phyloP scores from a whole-genome alignment of 2,113 vertebrate genomes.

The Chloebia gouldiae region DNA sequence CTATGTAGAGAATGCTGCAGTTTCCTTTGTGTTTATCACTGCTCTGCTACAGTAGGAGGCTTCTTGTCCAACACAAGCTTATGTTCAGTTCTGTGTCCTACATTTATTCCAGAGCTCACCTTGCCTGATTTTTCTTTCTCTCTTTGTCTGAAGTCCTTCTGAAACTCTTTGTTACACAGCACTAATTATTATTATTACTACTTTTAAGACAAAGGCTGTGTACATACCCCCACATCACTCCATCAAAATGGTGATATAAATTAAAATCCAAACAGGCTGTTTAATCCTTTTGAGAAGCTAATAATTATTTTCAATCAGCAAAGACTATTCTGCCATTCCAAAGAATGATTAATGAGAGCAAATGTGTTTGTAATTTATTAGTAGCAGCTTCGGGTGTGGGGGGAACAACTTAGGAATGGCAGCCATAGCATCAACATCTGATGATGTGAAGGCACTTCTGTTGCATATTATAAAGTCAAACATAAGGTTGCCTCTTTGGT shows the following conservation, averaged over 20 bases:
- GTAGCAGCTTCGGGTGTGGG: background rate
- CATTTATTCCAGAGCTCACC: conserved; percentile 55
- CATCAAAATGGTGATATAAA: conserved; percentile 74
- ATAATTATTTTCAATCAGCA: conserved; percentile 78
- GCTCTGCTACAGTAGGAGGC: conserved; percentile 6
- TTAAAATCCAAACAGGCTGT: conserved; percentile 72
- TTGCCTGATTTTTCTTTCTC: conserved; percentile 49
- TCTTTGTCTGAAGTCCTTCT: conserved; percentile 39
- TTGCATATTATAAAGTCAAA: conserved; percentile 48
- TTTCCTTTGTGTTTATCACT: conserved; percentile 69
- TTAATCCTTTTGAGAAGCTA: conserved; percentile 74
- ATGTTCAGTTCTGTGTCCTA: conserved; percentile 42
- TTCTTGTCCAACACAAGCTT: conserved; percentile 38
- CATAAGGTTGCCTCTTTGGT: conserved; percentile 28
- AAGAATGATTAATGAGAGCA: conserved; percentile 74
- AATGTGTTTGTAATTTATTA: conserved; percentile 66
- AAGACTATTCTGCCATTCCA: conserved; percentile 71
- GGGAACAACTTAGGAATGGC: conserved; percentile 20
- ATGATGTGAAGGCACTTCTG: conserved; percentile 48
- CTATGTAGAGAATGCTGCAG: conserved; percentile 55
- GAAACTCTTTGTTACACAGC: conserved; percentile 41
- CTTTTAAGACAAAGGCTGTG: conserved; percentile 68
- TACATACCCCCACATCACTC: conserved; percentile 66
- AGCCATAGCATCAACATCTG: conserved; percentile 44
- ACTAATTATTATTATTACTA: conserved; percentile 69